Base-by-base conservation (phyloP, 1,140 invertebrate genomes). In the Drosophila nebulosa region DNA sequence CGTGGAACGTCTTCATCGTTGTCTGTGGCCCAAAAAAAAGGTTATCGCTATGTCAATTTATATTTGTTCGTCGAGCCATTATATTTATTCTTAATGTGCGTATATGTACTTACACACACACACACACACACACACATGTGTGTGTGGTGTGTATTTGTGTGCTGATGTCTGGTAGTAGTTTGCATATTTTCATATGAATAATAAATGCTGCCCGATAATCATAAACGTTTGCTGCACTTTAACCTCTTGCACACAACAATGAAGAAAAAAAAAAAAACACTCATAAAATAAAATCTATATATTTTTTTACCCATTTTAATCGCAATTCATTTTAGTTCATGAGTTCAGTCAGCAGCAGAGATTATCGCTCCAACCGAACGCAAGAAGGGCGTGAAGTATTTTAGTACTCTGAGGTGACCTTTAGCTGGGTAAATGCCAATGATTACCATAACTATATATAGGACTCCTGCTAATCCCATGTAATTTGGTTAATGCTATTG, bases 41-140 rank as follows among this genome's bases (percentile, higher is more conserved):
- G 73, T 75, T 75, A 75, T 75, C 73, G 69, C 27, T 59, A 50
- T 75, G 73, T 75, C 73, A 75, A 75, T 75, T 75, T 75, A 75
- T 75, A 75, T 75, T 75, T 75, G 73, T 75, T 75, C 72, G 73
- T 64, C 65, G 55, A 67, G 72, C 65, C 72, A 75, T 75, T 75
- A 75, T 63, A 75, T 75, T 75, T 75, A 75, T 75, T 75, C 59
- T 75, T 75, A 74, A 75, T 75, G 72, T 67, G 36, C 67, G 39
- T 12, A 36, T 36, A 36, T 36, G 35, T 46, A 46, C 39, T 46
- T 46, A 46, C 6, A 46, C 7, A 46, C 16, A 46, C 10, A 18
- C 21, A 18, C 10, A 46, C n/a, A n/a, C n/a, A n/a, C n/a, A n/a
- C n/a, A n/a, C n/a, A 18, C 3, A 0, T 18, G 36, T 18, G n/a